Evolutionary conservation across 2,797 vertebrate species (phyloP).

Genomic region (Enteromius afrohamiltoni): DNA sequence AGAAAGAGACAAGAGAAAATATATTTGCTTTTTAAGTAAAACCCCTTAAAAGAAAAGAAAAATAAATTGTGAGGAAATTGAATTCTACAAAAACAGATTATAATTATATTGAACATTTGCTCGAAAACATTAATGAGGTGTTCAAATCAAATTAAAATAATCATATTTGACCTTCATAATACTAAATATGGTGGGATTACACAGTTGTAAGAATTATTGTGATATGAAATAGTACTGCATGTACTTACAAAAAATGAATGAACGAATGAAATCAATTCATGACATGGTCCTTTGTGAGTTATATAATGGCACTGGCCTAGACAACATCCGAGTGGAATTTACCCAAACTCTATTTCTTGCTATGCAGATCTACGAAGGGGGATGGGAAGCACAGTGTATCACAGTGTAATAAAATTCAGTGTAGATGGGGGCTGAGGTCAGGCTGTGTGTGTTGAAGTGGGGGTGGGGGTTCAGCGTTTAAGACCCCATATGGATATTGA

Average conservation of each 20-base stretch:
- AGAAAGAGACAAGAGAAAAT: not conserved
- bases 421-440: constrained; percentile 31
- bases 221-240: not conserved
- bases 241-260: not conserved
- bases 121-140: not conserved
- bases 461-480: constrained; percentile 42
- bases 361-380: constrained; percentile 40
- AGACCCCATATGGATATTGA: not conserved
- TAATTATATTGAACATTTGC: not conserved
- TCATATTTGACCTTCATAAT: not conserved
- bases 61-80: not conserved
- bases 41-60: not conserved
- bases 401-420: constrained; percentile 47
- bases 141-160: not conserved
- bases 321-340: constrained; percentile 62
- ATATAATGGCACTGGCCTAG: constrained; percentile 45
- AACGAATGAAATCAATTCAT: not conserved
- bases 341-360: constrained; percentile 51
- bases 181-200: not conserved
- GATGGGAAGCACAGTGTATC: constrained; percentile 33
- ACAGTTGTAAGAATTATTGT: not conserved
- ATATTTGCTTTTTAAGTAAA: not conserved
- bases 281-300: constrained; percentile 10
- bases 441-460: constrained; percentile 34
- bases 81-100: not conserved